These are phyloP conservation scores for Neomorphus geoffroyi DNA, from an alignment of 2,797 vertebrate species.

Conservation along the genomic window DNA sequence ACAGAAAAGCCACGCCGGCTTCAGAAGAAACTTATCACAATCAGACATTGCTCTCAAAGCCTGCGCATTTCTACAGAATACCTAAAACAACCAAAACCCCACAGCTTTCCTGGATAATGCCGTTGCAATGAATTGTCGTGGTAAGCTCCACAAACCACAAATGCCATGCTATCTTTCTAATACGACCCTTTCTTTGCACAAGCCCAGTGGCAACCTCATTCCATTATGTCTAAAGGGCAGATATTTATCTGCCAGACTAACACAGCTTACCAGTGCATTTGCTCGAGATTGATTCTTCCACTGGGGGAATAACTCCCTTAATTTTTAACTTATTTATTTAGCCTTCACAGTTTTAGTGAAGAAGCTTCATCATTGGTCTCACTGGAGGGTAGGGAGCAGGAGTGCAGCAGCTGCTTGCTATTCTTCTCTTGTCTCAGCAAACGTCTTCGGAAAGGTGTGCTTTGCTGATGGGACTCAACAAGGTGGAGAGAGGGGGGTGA, in stretches of 20 bases:
- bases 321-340: background rate
- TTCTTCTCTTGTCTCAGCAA: background rate
- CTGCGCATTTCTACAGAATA: background rate
- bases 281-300: background rate
- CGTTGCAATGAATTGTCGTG: background rate
- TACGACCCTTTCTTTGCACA: background rate
- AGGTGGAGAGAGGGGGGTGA: too few species aligned
- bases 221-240: background rate
- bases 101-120: background rate
- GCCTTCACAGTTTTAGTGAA: background rate
- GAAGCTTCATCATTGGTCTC: background rate
- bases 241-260: background rate
- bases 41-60: background rate
- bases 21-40: background rate
- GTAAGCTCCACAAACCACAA: background rate
- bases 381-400: background rate
- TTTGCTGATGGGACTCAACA: background rate
- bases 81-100: background rate
- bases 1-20: background rate
- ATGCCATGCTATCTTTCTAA: background rate
- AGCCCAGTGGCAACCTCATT: background rate
- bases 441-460: background rate
- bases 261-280: background rate
- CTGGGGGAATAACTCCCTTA: background rate
- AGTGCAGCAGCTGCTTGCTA: background rate